Evolutionary conservation across 2,113 vertebrate species (phyloP).

Genomic region (Malurus melanocephalus): DNA sequence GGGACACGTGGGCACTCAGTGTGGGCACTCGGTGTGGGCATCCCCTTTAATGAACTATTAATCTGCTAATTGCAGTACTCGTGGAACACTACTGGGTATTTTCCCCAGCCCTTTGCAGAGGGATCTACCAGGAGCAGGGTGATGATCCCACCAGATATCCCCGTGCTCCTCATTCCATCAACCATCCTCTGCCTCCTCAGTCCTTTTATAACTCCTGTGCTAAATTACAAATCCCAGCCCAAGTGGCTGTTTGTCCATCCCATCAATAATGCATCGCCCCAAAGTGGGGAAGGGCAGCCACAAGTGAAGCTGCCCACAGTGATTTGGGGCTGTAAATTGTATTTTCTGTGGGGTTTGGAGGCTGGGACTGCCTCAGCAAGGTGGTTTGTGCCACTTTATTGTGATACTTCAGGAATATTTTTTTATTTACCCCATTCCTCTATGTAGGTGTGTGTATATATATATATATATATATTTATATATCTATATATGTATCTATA

Average conservation of each 20-base stretch:
- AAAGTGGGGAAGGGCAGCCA: background rate
- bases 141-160: background rate
- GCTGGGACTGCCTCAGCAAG: background rate
- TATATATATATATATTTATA: background rate
- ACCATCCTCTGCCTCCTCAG: background rate
- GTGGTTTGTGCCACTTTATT: background rate
- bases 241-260: background rate
- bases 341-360: background rate
- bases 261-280: background rate
- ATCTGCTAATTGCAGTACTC: background rate
- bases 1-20: background rate
- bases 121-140: background rate
- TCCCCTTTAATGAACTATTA: background rate
- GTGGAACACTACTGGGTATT: background rate
- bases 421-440: background rate
- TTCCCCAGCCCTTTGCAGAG: background rate
- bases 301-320: background rate
- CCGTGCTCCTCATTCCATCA: background rate
- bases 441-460: accelerated
- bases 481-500: background rate
- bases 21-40: background rate
- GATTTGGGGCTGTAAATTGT: background rate
- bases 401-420: background rate
- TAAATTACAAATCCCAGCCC: background rate
- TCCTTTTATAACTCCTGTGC: background rate